A percentile compares a stretch with the other conserved stretches of the same genome.
Conservation (phyloP, 2,113 vertebrate species). For the Cygnus buccinator region DNA sequence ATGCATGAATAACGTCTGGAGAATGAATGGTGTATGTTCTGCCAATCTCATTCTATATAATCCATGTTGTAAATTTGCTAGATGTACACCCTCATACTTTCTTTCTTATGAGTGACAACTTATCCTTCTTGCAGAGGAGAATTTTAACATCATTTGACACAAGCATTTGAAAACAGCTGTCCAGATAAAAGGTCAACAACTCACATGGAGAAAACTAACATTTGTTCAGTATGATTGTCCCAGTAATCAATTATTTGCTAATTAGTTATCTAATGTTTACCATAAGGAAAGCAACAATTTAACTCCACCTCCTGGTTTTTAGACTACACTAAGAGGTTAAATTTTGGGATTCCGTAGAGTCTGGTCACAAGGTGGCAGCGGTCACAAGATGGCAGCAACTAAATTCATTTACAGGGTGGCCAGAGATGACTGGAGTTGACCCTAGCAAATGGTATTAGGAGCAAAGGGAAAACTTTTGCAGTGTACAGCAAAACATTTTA, state of each 20-base stretch:
- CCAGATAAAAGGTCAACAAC: neutral
- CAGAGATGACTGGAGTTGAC: neutral
- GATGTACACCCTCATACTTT: neutral
- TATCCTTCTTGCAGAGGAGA: neutral
- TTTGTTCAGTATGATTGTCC: neutral
- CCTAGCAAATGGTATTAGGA: neutral
- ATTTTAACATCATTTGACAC: neutral
- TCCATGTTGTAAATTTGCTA: slow-evolving; percentile 10
- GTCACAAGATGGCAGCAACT: neutral
- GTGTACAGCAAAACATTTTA: neutral
- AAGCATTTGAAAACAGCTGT: neutral
- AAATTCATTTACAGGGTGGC: neutral
- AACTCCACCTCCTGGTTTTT: neutral
- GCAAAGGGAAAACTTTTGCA: neutral
- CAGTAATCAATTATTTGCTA: neutral
- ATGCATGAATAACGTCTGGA: slow-evolving; percentile 25
- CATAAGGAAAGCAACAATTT: neutral
- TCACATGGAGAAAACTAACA: neutral
- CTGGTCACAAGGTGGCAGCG: neutral
- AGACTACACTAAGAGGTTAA: neutral
- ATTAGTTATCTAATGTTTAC: neutral
- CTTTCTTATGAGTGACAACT: neutral
- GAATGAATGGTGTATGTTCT: neutral
- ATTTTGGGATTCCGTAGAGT: neutral
- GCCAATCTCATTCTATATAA: neutral